Evolutionary conservation across 1,140 invertebrate species (phyloP), one percentile per base, ranked within the genome.

Genomic region (Macrostomum lignano): DNA sequence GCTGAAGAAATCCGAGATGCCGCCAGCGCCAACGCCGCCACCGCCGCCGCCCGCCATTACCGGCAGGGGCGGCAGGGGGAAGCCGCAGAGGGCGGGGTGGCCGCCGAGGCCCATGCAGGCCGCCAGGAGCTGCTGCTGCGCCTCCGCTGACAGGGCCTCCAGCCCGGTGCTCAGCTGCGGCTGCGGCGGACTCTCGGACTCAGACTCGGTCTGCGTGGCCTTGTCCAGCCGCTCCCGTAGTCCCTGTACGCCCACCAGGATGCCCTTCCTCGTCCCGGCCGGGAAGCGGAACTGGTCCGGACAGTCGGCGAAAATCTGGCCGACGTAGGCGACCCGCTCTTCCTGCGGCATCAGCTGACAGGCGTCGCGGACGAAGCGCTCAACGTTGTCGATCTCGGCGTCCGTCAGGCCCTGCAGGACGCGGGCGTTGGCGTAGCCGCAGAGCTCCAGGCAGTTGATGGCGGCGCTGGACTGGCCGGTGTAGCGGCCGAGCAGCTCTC

Each of bases 381-480:
- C 26, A 9, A 28, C 19, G 15, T 28, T 14, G 9, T 28, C 26
- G 5, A 28, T 28, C 19, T 28, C 14, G 19, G 15, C 19, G 19
- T 17, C 19, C 14, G 15, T 17, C 15, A 28, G 26, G 19, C 19
- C 19, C 19, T 17, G 15, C 15, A 28, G 15, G 5, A 28, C 14
- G 15, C 15, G 5, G 15, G 26, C 26, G 14, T 14, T 15, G 3
- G 26, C 19, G 9, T 28, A 28, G 4, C 26, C 26, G 4, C 14
- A 15, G 19, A 28, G 26, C 9, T 28, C 26, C 5, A 28, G 9
- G 9, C 26, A 28, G 15, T 14, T 17, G 4, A 28, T 28, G 15
- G 19, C 26, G 19, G 26, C 15, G 26, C 19, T 17, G 15, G 26
- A 28, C n/a, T n/a, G n/a, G n/a, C n/a, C n/a, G n/a, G n/a, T n/a